These are phyloP conservation scores for Pimephales promelas DNA, from an alignment of 2,113 vertebrate species.

Conservation along the genomic window DNA sequence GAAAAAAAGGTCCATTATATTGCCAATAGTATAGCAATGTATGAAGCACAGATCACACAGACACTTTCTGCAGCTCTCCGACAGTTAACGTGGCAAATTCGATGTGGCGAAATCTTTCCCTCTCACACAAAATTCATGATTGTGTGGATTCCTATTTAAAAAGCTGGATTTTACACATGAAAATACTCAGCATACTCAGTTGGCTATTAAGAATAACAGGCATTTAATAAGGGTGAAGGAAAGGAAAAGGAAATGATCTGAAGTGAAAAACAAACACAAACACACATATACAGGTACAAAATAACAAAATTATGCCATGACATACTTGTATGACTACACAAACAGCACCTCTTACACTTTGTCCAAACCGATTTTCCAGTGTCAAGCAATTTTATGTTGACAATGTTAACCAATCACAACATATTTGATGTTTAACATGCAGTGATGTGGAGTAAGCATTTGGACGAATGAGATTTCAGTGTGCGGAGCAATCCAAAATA, in stretches of 20 bases:
- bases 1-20: neutral
- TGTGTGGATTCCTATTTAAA: neutral
- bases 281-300: neutral
- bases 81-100: no score
- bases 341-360: neutral
- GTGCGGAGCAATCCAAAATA: no score
- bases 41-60: neutral
- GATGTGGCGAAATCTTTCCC: no score
- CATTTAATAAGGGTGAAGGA: neutral
- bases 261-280: neutral
- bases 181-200: neutral
- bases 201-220: neutral
- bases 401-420: neutral
- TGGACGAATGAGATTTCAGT: neutral
- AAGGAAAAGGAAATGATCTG: neutral
- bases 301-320: neutral
- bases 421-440: neutral
- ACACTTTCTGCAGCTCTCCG: no score
- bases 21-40: neutral
- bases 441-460: neutral
- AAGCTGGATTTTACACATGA: neutral
- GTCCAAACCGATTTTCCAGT: neutral
- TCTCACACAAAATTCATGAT: neutral
- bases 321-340: neutral
- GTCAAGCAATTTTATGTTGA: neutral